Evolutionary conservation across 2,797 vertebrate genomes (phyloP), one percentile per base, ranked within the genome.

Genomic region (Echeneis naucrates): DNA sequence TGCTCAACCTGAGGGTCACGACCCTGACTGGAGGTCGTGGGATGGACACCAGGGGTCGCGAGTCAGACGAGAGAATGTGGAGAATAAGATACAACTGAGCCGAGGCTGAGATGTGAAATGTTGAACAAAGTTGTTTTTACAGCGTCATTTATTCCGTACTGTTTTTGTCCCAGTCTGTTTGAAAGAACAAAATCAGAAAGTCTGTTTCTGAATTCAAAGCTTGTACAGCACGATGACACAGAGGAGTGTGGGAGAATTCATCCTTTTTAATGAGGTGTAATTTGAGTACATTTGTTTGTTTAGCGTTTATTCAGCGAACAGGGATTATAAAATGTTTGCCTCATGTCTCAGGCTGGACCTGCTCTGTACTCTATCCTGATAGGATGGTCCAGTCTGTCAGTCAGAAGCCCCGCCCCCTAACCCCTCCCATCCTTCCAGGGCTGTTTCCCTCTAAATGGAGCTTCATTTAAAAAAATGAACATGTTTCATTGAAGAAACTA

Each of bases 1-100:
- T 56, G 57, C 54, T 82, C 66, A 72, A 57, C 16, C 58, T 42
- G 32, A 17, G 72, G 85, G 75, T 83, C 80, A 48, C 0, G 0
- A 57, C 77, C 80, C 67, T 8, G 0, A 23, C 59, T 37, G 38
- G 63, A 74, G 64, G 64, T 58, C 4, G 26, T 0, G 0, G 21
- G 72, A 82, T 62, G 47, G 40, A 35, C 67, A 53, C 75, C 69
- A 32, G 45, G 37, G 84, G 68, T 81, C 4, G 64, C 1, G 23
- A 32, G 45, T 61, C 38, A 9, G 42, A 21, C 63, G 60, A 66
- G 2, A 38, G 64, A 55, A 27, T 19, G 58, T 56, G 30, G 9
- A 47, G 26, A 60, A 27, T n/a, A 9, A 61, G 23, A 63, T 44
- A 26, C 32, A 2, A 21, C 54, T 14, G 45, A 45, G 26, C 12